These are phyloP conservation scores for Noctua fimbriata DNA, from an alignment of 2,888 invertebrate genomes.

Conservation along the genomic window DNA sequence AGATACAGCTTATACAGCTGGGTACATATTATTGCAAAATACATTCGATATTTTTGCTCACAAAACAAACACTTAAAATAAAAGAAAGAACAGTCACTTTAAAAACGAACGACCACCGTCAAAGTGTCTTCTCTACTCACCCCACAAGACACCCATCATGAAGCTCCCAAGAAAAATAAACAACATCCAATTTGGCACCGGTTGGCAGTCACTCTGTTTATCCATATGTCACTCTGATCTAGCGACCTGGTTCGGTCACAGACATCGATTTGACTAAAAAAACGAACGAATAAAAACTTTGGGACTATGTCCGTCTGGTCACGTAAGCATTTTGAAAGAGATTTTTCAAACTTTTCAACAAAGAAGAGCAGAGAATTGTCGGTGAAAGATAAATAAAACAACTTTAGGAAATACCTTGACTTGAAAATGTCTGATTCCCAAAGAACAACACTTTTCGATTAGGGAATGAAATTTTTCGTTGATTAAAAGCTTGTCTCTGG, in stretches of 20 bases:
- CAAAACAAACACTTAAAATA: background rate
- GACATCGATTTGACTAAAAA: constrained; percentile 39
- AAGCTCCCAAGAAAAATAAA: constrained; percentile 52
- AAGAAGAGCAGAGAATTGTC: too few relatives aligned
- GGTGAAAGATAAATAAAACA: background rate
- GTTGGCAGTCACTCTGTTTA: constrained; percentile 58
- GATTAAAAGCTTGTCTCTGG: background rate
- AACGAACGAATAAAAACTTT: constrained; percentile 34
- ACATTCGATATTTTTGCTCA: background rate
- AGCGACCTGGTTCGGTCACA: constrained; percentile 53
- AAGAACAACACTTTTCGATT: background rate
- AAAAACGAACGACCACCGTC: constrained; percentile 7
- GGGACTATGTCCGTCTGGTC: constrained; percentile 29
- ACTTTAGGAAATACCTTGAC: background rate
- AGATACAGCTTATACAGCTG: background rate
- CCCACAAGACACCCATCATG: constrained; percentile 13
- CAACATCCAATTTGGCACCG: constrained; percentile 41
- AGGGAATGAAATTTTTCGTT: background rate
- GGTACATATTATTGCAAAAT: constrained; percentile 5
- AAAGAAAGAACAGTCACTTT: background rate
- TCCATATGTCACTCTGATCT: constrained; percentile 56
- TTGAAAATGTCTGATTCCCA: too few relatives aligned
- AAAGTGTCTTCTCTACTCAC: constrained; percentile 1
- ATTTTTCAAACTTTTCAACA: background rate
- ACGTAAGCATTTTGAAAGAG: constrained; percentile 41